Evolutionary conservation across 2,113 vertebrate genomes (phyloP), one percentile per base, ranked within the genome.

Genomic region (Ranitomeya variabilis): DNA sequence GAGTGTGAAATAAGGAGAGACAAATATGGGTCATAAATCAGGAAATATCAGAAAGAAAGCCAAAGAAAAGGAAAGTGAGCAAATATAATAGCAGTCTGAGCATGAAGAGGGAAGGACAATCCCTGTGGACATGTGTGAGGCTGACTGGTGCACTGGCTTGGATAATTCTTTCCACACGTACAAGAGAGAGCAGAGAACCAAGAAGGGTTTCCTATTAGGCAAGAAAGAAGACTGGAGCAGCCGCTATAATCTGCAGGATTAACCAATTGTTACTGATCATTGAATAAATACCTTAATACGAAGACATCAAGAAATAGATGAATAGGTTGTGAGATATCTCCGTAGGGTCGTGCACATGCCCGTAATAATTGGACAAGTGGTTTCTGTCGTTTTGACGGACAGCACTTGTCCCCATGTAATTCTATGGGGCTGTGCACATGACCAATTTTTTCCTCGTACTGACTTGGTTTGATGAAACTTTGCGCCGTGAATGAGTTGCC

Each of bases 161-260:
- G 62, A 83, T 69, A 83, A 83, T 83, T 67, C 81, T 83, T 69
- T 83, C 64, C 81, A 83, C 81, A 83, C 45, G 0, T 83, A 83
- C 9, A 62, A 66, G 37, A 52, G 64, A 83, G 21, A 54, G 80
- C 18, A 37, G 6, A 62, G 60, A 52, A 67, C 5, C 37, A 67
- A 83, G 21, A 21, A 64, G 60, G 60, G 18, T n/a, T 80, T 31
- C 54, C 55, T 60, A 59, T 15, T 59, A 59, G 51, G 7, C 59
- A 82, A 66, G 60, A 83, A 16, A 16, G 60, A 52, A 21, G 31
- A 83, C 16, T 60, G 26, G 80, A 81, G 59, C 26, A 81, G 31
- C 23, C 16, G 4, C 19, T 37, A 37, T 83, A 83, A 83, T 62
- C 59, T 83, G 16, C 80, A 66, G 80, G 52, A 66, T 83, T 64